Base-by-base conservation (phyloP, 2,113 vertebrate genomes). In the Apeltes quadracus region DNA sequence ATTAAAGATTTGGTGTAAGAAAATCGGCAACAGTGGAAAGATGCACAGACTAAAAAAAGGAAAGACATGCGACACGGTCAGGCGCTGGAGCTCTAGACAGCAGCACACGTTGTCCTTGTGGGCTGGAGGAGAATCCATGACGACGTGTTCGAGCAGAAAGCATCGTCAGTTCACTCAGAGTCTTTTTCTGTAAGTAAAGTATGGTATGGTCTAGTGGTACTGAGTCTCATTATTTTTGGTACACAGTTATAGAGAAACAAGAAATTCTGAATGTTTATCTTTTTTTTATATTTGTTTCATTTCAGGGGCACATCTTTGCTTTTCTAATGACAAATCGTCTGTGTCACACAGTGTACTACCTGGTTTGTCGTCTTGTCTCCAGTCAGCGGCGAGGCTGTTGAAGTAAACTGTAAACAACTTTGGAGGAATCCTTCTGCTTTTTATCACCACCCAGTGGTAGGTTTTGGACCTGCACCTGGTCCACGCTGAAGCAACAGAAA, bases 391-490 rank as follows among this genome's bases (percentile, higher is more conserved):
- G 69, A 46, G 61, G 64, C 58, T 85, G 75, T 4, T 87, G 61
- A 56, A 91, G 74, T 54, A 87, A 73, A 22, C 84, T 84, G 84
- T 91, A 93, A 90, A 91, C 86, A 75, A 90, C 83, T 69, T 83
- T 81, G 25, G 87, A 61, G 18, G 66, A 85, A 46, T 91, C 89
- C 73, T 85, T 93, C 18, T 79, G 27, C 55, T 82, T 91, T 62
- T 68, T 92, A 23, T 77, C 88, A 2, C 88, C 84, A 51, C 85
- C 89, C 73, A 73, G 76, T 81, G 92, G 87, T 70, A 90, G 51
- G 7, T 82, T 87, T 65, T 91, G 88, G 76, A 93, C 56, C 69
- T 92, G 88, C 67, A 89, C 89, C 76, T 92, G 91, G 41, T 92
- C 92, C 10, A 43, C 51, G 58, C 93, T 93, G 75, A 53, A 69